Evolutionary conservation across 2,113 vertebrate genomes (phyloP), one percentile per base, ranked within the genome.

Genomic region (Neoarius graeffei): DNA sequence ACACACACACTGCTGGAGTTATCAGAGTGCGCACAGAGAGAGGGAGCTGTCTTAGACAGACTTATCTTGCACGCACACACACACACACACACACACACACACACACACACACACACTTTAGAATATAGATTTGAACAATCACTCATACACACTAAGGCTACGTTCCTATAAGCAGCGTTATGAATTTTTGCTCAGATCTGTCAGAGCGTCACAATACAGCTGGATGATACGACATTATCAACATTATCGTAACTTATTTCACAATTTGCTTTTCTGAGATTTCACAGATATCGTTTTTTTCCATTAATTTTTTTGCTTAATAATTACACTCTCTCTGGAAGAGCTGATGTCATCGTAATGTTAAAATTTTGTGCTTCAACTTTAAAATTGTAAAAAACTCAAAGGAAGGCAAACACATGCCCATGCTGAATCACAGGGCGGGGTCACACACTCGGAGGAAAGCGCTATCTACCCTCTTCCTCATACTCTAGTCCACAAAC

Each of bases 1-100:
- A 52, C 30, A n/a, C 60, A 64, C 81, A 69, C 73, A 62, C 81
- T 50, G 1, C 42, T 52, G 48, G 23, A 56, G 54, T 59, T 81
- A 81, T 81, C 79, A 20, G 54, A 81, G 56, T 60, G 79, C 23
- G 17, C 42, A 81, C 56, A 81, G 79, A 60, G 56, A 81, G 56
- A 59, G 79, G 27, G 56, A 19, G 48, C 23, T 52, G 48, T 77
- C 48, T 54, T 11, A 14, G 11, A 14, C 50, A 14, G 50, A n/a
- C 56, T 81, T 81, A 81, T 81, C 79, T n/a, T 50, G 7, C 50
- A 0, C 30, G 0, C 9, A 60, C 15, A 42, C 30, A 35, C 56
- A 20, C 52, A 56, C 50, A 27, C 50, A 77, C 20, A 54, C 50
- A 54, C 5, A 76, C 19, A n/a, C 9, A 60, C 15, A 42, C 30